These are phyloP conservation scores for Cardinalis cardinalis DNA, from an alignment of 2,113 vertebrate genomes.

Conservation along the genomic window DNA sequence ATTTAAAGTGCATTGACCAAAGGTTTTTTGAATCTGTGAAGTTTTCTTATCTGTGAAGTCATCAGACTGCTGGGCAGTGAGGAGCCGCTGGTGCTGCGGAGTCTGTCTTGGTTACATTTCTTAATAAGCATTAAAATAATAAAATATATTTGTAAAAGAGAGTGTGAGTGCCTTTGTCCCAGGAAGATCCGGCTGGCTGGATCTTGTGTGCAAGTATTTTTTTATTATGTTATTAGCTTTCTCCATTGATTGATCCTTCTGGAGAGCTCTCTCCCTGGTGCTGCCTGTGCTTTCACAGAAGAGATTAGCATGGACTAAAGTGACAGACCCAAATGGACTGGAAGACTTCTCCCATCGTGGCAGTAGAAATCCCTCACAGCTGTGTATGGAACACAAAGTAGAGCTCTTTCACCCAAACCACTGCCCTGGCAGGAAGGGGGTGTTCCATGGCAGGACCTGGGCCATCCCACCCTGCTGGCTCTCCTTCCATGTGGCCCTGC, in stretches of 20 bases:
- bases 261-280: neutral
- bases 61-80: slow-evolving; percentile 64
- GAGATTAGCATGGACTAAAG: neutral
- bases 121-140: slow-evolving; percentile 67
- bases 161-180: slow-evolving; percentile 23
- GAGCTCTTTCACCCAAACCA: neutral
- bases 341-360: neutral
- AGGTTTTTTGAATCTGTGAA: slow-evolving; percentile 58
- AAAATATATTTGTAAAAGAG: slow-evolving; percentile 65
- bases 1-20: slow-evolving; percentile 58
- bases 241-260: neutral
- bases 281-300: neutral
- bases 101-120: slow-evolving; percentile 66
- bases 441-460: neutral
- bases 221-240: neutral
- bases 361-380: neutral
- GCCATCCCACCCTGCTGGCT: neutral
- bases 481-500: neutral
- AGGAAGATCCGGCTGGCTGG: neutral
- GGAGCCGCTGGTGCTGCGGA: slow-evolving; percentile 56
- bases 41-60: slow-evolving; percentile 64
- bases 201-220: neutral
- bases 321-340: neutral
- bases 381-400: neutral
- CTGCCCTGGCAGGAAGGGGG: neutral